Base-by-base conservation (phyloP, 92 coral and sea anemone species). In the Montipora capitata region DNA sequence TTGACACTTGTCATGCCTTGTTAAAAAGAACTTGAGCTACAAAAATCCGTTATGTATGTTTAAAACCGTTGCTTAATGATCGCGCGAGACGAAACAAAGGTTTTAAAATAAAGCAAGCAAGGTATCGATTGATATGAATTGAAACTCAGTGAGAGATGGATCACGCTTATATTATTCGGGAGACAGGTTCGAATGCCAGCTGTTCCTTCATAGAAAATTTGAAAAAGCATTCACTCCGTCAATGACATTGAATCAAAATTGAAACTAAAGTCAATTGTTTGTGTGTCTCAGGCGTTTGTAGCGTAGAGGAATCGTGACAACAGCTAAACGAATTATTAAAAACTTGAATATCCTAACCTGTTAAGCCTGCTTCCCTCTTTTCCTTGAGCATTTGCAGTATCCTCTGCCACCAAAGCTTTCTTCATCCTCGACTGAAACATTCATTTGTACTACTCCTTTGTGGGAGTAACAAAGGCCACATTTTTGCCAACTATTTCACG, bases 391-490 rank as follows among this genome's bases (percentile, higher is more conserved):
- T 94, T 95, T 85, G 89, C 96, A 89, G 79, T 88, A 78, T 95
- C 98, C 89, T 93, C 93, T 93, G 88, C 97, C 85, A 91, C 84
- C 87, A 90, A 92, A 87, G 93, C 92, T 90, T 95, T 95, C 89
- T 92, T 95, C 98, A 95, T 95, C 87, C 96, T 95, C 87, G 85
- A 10, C 67, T 40, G 77, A 70, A 76, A 65, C 73, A 85, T 20
- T 65, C 89, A 75, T 85, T 85, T 83, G 82, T 76, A 85, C 76
- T 85, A 76, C 75, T 48, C 75, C 89, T 77, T 66, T 57, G 14
- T 40, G 20, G 80, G 87, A 83, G 79, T 78, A 73, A 83, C 74
- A 41, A 3, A 3, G 58, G 80, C 63, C 45, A 73, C 16, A 57
- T 57, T 41, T 5, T 20, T 42, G 35, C 41, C 62, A 45, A 41